Evolutionary conservation across 2,888 invertebrate species (phyloP).

Genomic region (Azorinus chamasolen): DNA sequence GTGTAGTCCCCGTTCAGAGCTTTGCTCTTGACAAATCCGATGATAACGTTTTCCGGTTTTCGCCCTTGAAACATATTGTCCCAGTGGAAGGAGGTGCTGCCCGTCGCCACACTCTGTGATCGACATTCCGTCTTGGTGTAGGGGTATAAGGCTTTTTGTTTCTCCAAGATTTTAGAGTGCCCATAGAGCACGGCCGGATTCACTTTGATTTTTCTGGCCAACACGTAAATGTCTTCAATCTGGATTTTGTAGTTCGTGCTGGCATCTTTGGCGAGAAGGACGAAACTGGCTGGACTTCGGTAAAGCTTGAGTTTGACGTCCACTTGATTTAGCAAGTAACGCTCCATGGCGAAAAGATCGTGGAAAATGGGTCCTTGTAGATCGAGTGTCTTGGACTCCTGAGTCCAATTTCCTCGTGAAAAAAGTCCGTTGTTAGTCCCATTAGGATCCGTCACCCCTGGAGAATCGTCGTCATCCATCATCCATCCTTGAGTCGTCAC

Average conservation of each 20-base stretch:
- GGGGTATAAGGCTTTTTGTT: conserved; percentile 28
- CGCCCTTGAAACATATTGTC: conserved; percentile 42
- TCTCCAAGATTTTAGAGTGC: conserved; percentile 38
- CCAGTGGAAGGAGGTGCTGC: conserved; percentile 25
- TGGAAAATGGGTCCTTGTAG: conserved; percentile 12
- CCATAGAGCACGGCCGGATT: conserved; percentile 50
- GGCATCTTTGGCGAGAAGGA: background rate
- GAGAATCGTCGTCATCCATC: conserved; percentile 6
- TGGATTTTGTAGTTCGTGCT: conserved; percentile 2
- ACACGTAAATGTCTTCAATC: conserved; percentile 22
- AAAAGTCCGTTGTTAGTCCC: conserved; percentile 10
- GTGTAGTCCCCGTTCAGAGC: conserved; percentile 32
- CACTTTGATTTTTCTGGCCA: conserved; percentile 44
- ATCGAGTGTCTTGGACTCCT: conserved; percentile 6
- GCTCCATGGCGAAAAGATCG: conserved; percentile 12
- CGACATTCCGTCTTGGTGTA: conserved; percentile 27
- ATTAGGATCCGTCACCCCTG: conserved; percentile 3
- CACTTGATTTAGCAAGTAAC: conserved; percentile 12
- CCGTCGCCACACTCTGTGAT: conserved; percentile 20
- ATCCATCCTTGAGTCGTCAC: conserved; percentile 11
- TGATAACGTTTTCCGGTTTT: conserved; percentile 18
- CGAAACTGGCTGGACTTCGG: conserved; percentile 2
- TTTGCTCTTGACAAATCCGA: conserved; percentile 35
- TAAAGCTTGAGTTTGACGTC: conserved; percentile 7
- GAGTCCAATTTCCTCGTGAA: conserved; percentile 1